Conservation (phyloP, 2,797 vertebrate species). For the Percopsis omiscomaycus region DNA sequence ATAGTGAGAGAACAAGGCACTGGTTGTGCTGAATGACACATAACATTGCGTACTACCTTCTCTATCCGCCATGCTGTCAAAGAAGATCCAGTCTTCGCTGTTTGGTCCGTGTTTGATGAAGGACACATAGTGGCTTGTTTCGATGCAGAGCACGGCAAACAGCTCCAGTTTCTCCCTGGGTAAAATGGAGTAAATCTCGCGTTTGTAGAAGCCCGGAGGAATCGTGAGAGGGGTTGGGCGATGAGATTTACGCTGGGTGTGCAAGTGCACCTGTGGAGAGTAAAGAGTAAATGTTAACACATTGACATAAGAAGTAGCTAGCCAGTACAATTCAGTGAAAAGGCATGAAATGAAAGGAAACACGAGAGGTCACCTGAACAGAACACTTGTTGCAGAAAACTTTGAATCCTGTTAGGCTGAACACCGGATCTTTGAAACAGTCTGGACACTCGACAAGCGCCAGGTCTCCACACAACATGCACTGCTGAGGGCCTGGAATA, state of each 20-base stretch:
- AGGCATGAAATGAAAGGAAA: no score
- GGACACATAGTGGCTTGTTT: slow-evolving; percentile 92
- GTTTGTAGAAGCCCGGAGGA: slow-evolving; percentile 64
- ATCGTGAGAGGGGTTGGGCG: slow-evolving; percentile 47
- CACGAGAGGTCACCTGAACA: slow-evolving; percentile 69
- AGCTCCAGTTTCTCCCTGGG: slow-evolving; percentile 85
- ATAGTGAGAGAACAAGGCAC: neutral
- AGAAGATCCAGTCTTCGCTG: slow-evolving; percentile 87
- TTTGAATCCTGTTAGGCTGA: slow-evolving; percentile 81
- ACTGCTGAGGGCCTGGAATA: slow-evolving; percentile 83
- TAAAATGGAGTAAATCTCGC: slow-evolving; percentile 12
- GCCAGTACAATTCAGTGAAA: no score
- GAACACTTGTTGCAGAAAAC: slow-evolving; percentile 83
- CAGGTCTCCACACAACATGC: slow-evolving; percentile 80
- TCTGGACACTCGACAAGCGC: slow-evolving; percentile 78
- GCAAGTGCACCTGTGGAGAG: slow-evolving; percentile 79
- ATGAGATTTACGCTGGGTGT: slow-evolving; percentile 72
- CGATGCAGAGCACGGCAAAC: slow-evolving; percentile 89
- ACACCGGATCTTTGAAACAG: slow-evolving; percentile 82
- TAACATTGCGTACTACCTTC: slow-evolving; percentile 68
- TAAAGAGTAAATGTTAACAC: neutral
- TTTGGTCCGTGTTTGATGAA: slow-evolving; percentile 85
- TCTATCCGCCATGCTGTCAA: slow-evolving; percentile 92
- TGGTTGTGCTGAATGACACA: neutral
- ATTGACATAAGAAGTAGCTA: no score